Evolutionary conservation across 1,140 invertebrate species (phyloP), one percentile per base, ranked within the genome.

Genomic region (Augochlora pura): DNA sequence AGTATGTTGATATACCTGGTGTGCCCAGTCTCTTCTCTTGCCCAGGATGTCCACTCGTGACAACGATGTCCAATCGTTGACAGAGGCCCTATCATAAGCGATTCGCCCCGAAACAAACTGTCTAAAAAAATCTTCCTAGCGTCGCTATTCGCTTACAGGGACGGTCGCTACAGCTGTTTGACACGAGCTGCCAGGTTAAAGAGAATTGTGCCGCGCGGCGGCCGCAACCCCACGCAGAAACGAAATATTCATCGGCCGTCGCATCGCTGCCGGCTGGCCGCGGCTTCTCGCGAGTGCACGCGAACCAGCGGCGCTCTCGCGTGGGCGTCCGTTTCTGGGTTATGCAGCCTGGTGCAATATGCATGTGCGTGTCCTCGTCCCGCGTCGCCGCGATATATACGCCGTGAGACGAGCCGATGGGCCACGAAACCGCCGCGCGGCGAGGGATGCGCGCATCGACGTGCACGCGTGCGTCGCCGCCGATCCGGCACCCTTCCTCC

Each of bases 191-290:
- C 64, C 42, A 38, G 52, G 27, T 76, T 32, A 60, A n/a, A 76
- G 54, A 12, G 52, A 18, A 38, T 65, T 46, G 39, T 49, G 63
- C 62, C 62, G 9, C 23, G n/a, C 6, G 3, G 18, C 68, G 21
- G 39, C 42, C 16, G 73, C 14, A 67, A 74, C 64, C 64, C 64
- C 32, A 64, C 73, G 64, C 32, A 68, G 64, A 42, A 76, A 59
- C 65, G 74, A 65, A 76, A 76, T 76, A 76, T 76, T 76, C 74
- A 76, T 76, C 69, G 60, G 39, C 8, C 18, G 74, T 68, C 68
- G 54, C 52, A 76, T 76, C 54, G 68, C 54, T 54, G 54, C 38
- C 21, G 57, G 64, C 39, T n/a, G 39, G 21, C n/a, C 18, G 42
- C 38, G 32, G 32, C 32, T 32, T n/a, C 32, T 32, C 32, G 23